Evolutionary conservation across 2,797 vertebrate species (phyloP).

Genomic region (Triplophysa bombifrons): DNA sequence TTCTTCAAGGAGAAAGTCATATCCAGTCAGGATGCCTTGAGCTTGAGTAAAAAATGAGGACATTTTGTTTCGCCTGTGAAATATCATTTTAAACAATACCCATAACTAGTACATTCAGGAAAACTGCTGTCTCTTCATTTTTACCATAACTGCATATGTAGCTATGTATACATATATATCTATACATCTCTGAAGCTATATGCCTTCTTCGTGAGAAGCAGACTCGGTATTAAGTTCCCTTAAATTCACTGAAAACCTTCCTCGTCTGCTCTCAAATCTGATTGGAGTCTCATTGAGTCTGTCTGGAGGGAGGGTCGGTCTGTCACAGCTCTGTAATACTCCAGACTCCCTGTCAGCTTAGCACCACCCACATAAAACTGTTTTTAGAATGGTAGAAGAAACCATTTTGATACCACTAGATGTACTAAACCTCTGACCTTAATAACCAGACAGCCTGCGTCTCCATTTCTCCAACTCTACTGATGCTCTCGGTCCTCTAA

Average conservation of each 20-base stretch:
- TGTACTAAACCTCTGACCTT: background rate
- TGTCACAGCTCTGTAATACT: conserved; percentile 1
- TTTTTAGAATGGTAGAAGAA: background rate
- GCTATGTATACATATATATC: too few species aligned
- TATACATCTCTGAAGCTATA: background rate
- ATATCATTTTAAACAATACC: too few species aligned
- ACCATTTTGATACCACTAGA: background rate
- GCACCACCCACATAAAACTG: background rate
- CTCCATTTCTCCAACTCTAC: background rate
- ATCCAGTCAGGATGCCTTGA: too few species aligned
- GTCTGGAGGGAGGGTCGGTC: background rate
- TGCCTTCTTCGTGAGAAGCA: background rate
- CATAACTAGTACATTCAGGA: too few species aligned
- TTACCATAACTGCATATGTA: too few species aligned
- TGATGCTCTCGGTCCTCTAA: background rate
- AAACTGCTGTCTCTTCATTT: too few species aligned
- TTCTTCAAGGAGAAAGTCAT: too few species aligned
- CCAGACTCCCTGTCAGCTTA: background rate
- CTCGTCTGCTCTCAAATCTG: background rate
- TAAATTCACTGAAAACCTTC: background rate
- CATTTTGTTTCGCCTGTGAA: too few species aligned
- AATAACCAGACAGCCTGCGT: background rate
- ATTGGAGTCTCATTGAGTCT: background rate
- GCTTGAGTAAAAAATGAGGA: too few species aligned
- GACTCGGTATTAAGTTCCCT: too few species aligned